Evolutionary conservation across 2,113 vertebrate species (phyloP).

Genomic region (Mormyrus lacerda): DNA sequence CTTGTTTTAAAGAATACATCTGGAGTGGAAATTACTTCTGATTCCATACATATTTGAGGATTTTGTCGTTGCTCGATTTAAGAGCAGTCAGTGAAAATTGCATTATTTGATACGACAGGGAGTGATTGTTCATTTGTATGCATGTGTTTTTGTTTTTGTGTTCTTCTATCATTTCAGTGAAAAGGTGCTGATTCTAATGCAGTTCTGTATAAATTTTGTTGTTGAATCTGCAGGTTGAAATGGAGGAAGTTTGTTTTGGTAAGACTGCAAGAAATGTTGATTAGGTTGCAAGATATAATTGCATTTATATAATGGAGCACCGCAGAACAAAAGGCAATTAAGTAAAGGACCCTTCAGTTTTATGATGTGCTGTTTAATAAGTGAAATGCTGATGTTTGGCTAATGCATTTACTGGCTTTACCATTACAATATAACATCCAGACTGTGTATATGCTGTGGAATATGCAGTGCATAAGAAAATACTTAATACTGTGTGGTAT

Average conservation of each 20-base stretch:
- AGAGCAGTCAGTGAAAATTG: neutral
- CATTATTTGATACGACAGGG: neutral
- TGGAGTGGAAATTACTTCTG: neutral
- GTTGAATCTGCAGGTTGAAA: neutral
- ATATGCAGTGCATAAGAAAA: neutral
- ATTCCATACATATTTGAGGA: neutral
- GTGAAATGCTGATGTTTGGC: neutral
- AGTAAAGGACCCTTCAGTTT: neutral
- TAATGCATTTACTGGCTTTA: neutral
- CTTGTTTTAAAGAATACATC: neutral
- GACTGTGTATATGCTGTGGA: neutral
- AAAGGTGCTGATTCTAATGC: neutral
- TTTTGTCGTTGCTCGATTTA: neutral
- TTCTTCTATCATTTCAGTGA: neutral
- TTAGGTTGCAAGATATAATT: neutral
- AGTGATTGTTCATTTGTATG: neutral
- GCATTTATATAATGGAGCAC: neutral
- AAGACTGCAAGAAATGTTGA: neutral
- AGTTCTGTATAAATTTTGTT: neutral
- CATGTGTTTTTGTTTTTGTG: neutral
- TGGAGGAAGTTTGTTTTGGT: neutral
- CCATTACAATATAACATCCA: neutral
- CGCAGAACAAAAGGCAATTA: neutral
- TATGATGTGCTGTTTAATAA: neutral
- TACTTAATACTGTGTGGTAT: neutral